Evolutionary conservation across 2,888 invertebrate species (phyloP).

Genomic region (Agrenia bidenticulata): DNA sequence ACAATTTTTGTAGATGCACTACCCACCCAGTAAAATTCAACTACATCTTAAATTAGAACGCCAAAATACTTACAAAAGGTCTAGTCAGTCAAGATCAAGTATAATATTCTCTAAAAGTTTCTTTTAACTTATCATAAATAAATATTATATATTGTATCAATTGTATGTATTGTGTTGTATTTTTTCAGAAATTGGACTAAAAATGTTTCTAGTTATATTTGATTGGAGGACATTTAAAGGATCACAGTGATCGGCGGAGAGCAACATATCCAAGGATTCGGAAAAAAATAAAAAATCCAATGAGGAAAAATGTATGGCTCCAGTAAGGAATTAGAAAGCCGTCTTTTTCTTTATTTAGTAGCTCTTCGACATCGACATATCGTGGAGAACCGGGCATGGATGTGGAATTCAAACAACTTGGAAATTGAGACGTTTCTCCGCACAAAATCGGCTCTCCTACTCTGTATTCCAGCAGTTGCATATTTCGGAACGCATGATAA

Average conservation of each 20-base stretch:
- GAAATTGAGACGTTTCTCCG: constrained; percentile 55
- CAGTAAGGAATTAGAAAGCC: constrained; percentile 64
- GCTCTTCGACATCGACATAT: constrained; percentile 67
- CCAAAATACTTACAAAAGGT: constrained; percentile 1
- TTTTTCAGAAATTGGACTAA: too few species aligned
- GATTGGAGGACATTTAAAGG: neutral
- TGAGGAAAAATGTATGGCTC: constrained; percentile 71
- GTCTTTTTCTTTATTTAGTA: constrained; percentile 67
- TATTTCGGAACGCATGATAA: constrained; percentile 77
- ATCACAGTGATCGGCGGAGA: constrained; percentile 62
- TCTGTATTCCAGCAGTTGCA: constrained; percentile 75
- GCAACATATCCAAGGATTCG: constrained; percentile 72
- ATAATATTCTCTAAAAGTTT: neutral
- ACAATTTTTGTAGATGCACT: too few species aligned
- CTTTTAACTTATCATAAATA: constrained; percentile 2
- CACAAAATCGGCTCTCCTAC: constrained; percentile 70
- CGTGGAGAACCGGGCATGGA: constrained; percentile 5
- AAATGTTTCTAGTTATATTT: too few species aligned
- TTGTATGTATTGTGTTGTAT: too few species aligned
- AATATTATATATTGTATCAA: neutral
- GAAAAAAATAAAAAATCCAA: constrained; percentile 71
- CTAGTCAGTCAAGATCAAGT: constrained; percentile 13
- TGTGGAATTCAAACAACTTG: constrained; percentile 63
- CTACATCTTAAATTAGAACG: too few species aligned
- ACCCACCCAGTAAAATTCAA: too few species aligned